Base-by-base conservation (phyloP, 2,797 vertebrate genomes). In the Clamator glandarius region DNA sequence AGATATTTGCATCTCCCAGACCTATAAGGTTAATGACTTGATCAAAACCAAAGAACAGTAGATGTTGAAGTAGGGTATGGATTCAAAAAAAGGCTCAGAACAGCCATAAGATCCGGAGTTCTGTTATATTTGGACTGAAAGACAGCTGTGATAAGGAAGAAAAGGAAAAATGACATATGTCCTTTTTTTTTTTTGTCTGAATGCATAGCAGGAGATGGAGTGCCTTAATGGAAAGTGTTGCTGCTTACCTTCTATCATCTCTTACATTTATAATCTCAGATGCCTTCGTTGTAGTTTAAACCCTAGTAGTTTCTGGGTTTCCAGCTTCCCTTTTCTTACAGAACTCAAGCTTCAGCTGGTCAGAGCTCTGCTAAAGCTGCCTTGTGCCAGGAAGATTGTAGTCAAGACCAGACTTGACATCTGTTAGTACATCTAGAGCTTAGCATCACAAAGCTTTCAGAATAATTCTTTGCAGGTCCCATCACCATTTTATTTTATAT, bases 81-180 rank as follows among this genome's bases (percentile, higher is more conserved):
- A 64, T 82, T 89, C 70, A 87, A 44, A 92, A 86, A 52, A 19
- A 52, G 31, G 28, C 33, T 85, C 2, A 1, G 68, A 88, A 76
- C 55, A 62, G 76, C 81, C 51, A 3, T 52, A 87, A 78, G 41
- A 84, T 82, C 64, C 84, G 80, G 44, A 70, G 64, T 15, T 19
- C 42, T 41, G 70, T 62, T 92, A 87, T 91, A 76, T 94, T 94
- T 83, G 76, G 82, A 58, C 28, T 48, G 73, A 84, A 92, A 59
- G 68, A 58, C 84, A 94, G 73, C 77, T 90, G 84, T 84, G n/a
- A n/a, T n/a, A n/a, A n/a, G n/a, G n/a, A n/a, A n/a, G 75, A 29
- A 59, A 52, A 80, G 29, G 19, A 87, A 95, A 95, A 94, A 90
- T 14, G 61, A 19, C 41, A 12, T 41, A 29, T 28, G 19, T 52